Conservation (phyloP, 2,888 invertebrate species). For the Allolobophora icterica region DNA sequence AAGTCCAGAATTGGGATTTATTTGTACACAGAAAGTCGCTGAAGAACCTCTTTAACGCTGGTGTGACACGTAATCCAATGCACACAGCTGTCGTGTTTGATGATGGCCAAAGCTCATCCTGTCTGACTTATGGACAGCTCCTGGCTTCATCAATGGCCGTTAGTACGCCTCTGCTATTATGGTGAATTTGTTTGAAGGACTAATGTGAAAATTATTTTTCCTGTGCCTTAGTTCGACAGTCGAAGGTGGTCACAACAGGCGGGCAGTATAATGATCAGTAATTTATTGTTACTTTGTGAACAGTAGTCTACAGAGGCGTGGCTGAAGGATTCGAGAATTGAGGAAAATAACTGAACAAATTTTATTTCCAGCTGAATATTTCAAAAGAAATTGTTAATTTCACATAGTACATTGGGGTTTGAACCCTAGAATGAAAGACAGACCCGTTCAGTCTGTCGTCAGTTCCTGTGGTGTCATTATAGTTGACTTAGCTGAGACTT, state of each 20-base stretch:
- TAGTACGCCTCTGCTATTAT: not conserved
- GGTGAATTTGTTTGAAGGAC: not conserved
- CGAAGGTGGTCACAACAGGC: not conserved
- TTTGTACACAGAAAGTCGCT: not conserved
- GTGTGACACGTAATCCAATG: not conserved
- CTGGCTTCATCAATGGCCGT: not conserved
- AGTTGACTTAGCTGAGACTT: no score
- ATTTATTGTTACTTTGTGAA: not conserved
- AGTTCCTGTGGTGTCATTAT: no score
- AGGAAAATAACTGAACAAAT: not conserved
- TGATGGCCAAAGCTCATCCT: not conserved
- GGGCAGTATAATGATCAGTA: not conserved
- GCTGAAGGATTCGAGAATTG: no score
- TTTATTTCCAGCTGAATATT: not conserved
- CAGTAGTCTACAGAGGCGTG: not conserved
- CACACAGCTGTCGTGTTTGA: not conserved
- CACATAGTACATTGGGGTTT: no score
- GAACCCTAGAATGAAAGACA: no score
- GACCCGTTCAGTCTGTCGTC: no score
- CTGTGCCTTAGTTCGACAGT: not conserved
- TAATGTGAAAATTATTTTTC: not conserved
- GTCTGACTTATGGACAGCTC: constrained; percentile 5
- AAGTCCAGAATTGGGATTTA: constrained; percentile 1
- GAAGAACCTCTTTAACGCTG: not conserved
- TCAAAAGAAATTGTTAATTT: not conserved